A percentile compares a stretch with the other conserved stretches of the same genome.
Conservation (phyloP, 2,797 vertebrate genomes). For the Falco berigora region DNA sequence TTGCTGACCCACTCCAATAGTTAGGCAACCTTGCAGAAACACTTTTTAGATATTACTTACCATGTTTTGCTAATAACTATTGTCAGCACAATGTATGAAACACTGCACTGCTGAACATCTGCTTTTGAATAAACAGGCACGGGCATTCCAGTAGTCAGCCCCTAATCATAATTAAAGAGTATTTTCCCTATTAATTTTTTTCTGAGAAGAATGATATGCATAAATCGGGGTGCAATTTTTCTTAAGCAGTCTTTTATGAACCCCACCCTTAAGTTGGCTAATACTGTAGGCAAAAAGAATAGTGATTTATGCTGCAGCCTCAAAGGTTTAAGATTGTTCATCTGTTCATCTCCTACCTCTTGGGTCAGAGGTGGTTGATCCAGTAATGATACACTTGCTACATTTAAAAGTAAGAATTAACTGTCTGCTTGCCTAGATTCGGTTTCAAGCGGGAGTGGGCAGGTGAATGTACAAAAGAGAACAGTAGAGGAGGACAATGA, state of each 20-base stretch:
- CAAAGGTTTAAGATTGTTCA: neutral
- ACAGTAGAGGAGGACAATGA: neutral
- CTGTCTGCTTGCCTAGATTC: neutral
- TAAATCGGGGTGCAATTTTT: neutral
- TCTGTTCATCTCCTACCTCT: neutral
- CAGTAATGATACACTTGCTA: neutral
- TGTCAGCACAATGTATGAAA: neutral
- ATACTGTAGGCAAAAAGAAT: neutral
- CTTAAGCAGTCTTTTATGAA: neutral
- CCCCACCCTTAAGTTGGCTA: neutral
- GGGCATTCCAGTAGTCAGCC: conserved; percentile 4
- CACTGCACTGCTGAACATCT: conserved; percentile 5
- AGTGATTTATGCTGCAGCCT: neutral
- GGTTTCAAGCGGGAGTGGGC: neutral
- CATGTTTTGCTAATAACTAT: neutral
- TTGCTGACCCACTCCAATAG: neutral
- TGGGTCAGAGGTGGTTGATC: neutral
- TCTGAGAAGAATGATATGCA: neutral
- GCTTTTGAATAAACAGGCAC: neutral
- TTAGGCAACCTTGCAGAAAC: neutral
- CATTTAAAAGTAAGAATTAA: neutral
- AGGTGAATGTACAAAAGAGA: neutral
- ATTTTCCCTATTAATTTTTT: neutral
- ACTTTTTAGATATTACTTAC: neutral
- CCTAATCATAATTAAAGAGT: neutral